phyloP scores from a whole-genome alignment of 1,140 invertebrate genomes.

The Eurytemora carolleeae region DNA sequence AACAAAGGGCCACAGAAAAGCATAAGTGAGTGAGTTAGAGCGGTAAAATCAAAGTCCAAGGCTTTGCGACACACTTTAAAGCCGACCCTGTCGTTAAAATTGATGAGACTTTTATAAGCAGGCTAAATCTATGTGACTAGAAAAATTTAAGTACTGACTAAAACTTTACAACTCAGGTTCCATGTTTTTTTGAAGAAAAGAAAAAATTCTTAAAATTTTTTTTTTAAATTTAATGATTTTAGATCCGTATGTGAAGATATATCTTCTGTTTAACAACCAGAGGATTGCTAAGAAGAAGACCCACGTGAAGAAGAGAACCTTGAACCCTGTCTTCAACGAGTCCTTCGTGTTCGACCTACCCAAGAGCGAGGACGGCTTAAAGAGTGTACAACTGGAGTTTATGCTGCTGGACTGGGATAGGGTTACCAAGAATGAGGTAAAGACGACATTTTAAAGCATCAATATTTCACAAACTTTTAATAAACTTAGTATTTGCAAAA shows the following conservation, averaged over 20 bases:
- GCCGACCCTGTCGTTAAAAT: no score
- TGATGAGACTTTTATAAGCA: no score
- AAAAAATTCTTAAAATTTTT: no score
- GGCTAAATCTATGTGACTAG: no score
- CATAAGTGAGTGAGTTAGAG: no score
- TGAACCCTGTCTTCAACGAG: slow-evolving; percentile 97
- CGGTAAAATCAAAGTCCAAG: no score
- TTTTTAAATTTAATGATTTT: slow-evolving; percentile 19
- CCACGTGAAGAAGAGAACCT: slow-evolving; percentile 88
- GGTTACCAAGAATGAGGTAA: slow-evolving; percentile 89
- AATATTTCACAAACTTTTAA: not conserved
- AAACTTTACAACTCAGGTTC: no score
- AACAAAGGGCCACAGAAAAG: no score
- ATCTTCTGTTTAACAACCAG: slow-evolving; percentile 87
- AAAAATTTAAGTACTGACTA: no score
- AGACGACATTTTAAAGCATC: slow-evolving; percentile 8
- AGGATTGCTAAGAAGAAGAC: slow-evolving; percentile 97
- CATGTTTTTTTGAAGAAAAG: no score
- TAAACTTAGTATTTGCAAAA: not conserved
- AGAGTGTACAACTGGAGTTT: slow-evolving; percentile 75
- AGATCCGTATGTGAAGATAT: slow-evolving; percentile 80
- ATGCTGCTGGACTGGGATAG: slow-evolving; percentile 88
- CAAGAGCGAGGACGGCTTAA: slow-evolving; percentile 48
- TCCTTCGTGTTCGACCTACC: slow-evolving; percentile 50
- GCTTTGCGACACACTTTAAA: no score